A percentile compares a stretch with the other conserved stretches of the same genome.
Conservation (phyloP, 1,140 invertebrate species). For the Ceratina japonica region DNA sequence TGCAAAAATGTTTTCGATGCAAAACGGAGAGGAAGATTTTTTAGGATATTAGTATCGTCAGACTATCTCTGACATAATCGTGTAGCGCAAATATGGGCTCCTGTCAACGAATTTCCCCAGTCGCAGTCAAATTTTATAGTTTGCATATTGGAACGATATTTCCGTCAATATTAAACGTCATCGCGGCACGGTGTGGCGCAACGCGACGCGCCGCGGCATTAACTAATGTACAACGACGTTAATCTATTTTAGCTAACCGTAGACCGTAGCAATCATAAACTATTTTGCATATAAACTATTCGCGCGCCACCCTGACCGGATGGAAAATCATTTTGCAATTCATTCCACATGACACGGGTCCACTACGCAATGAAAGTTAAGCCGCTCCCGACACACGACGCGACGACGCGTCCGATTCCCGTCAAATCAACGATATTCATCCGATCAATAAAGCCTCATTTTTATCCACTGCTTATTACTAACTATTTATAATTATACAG, state of each 20-base stretch:
- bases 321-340: slow-evolving; percentile 63
- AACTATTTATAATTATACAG: too few species aligned
- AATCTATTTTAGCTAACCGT: slow-evolving; percentile 69
- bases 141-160: slow-evolving; percentile 59
- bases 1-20: too few species aligned
- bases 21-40: too few species aligned
- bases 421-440: slow-evolving; percentile 38
- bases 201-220: slow-evolving; percentile 54
- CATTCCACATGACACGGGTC: slow-evolving; percentile 53
- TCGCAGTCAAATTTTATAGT: slow-evolving; percentile 60
- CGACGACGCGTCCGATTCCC: slow-evolving; percentile 26
- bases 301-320: slow-evolving; percentile 36
- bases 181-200: slow-evolving; percentile 46
- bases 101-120: slow-evolving; percentile 42
- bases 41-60: too few species aligned
- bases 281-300: slow-evolving; percentile 67
- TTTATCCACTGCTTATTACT: too few species aligned
- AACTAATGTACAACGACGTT: slow-evolving; percentile 69
- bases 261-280: slow-evolving; percentile 68
- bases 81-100: slow-evolving; percentile 43
- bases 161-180: slow-evolving; percentile 66
- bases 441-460: slow-evolving; percentile 5
- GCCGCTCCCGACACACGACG: neutral
- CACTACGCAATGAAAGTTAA: slow-evolving; percentile 48
- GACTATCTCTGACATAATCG: too few species aligned